phyloP scores from a whole-genome alignment of 2,888 invertebrate genomes.

The Apamea anceps region DNA sequence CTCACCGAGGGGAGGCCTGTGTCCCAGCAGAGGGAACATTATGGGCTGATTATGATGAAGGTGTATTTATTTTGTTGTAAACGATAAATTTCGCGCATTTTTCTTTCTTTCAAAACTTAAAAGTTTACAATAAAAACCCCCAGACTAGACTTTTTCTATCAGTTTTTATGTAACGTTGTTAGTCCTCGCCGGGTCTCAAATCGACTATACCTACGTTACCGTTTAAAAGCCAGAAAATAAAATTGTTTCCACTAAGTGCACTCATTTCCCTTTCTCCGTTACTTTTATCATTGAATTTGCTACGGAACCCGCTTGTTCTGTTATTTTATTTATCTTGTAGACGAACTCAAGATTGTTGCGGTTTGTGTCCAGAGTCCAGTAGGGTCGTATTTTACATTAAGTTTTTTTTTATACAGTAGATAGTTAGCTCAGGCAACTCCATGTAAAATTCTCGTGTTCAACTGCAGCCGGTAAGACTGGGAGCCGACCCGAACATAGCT shows the following conservation, averaged over 20 bases:
- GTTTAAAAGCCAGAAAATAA: conserved; percentile 69
- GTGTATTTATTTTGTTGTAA: too few species aligned
- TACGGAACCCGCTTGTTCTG: conserved; percentile 49
- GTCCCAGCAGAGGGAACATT: too few species aligned
- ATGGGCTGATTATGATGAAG: too few species aligned
- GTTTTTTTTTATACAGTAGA: neutral
- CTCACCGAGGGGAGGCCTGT: too few species aligned
- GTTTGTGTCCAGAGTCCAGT: neutral
- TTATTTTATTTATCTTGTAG: conserved; percentile 54
- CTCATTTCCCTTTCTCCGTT: conserved; percentile 61
- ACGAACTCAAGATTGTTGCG: conserved; percentile 7
- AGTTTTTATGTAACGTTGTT: conserved; percentile 63
- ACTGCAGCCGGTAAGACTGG: too few species aligned
- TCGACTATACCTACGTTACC: conserved; percentile 64
- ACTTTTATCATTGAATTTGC: conserved; percentile 63
- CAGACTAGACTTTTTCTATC: conserved; percentile 27
- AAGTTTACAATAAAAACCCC: neutral
- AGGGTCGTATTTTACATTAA: neutral
- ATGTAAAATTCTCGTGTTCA: too few species aligned
- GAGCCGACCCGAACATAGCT: too few species aligned
- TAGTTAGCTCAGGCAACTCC: too few species aligned
- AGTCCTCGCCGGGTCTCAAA: conserved; percentile 45
- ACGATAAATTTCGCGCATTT: too few species aligned
- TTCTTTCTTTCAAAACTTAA: neutral
- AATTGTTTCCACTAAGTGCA: conserved; percentile 67